Percentiles rank a stretch among this genome's conserved stretches.
Conservation (phyloP, 2,888 invertebrate species). For the Epinotia bilunana region DNA sequence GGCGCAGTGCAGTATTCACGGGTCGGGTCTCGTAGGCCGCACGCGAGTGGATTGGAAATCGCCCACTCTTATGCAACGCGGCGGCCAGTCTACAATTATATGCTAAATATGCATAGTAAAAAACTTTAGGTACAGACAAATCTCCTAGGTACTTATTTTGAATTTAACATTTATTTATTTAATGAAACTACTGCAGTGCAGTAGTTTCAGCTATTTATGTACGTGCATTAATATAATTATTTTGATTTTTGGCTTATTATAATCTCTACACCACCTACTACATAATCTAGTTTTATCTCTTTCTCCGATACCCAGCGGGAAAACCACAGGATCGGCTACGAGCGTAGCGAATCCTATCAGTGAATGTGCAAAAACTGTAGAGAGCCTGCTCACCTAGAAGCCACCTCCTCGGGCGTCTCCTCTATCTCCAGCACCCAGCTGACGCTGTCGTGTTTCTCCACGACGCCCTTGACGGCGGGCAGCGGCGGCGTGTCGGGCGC, state of each 20-base stretch:
- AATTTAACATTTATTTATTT: too few relatives aligned
- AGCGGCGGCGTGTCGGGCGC: constrained; percentile 86
- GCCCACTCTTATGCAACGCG: constrained; percentile 40
- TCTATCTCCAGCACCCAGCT: constrained; percentile 94
- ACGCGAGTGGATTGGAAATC: constrained; percentile 38
- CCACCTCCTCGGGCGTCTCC: constrained; percentile 88
- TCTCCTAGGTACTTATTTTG: background rate
- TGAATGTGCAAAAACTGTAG: too few relatives aligned
- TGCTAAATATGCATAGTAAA: background rate
- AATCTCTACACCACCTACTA: too few relatives aligned
- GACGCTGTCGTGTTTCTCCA: constrained; percentile 93
- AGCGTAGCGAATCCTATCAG: too few relatives aligned
- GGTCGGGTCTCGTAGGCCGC: constrained; percentile 19
- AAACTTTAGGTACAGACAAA: background rate
- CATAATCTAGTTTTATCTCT: too few relatives aligned
- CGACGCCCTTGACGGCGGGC: constrained; percentile 92
- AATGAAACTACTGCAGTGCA: too few relatives aligned
- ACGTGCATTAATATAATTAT: too few relatives aligned
- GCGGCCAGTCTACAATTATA: constrained; percentile 36
- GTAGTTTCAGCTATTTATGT: too few relatives aligned
- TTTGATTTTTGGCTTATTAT: too few relatives aligned
- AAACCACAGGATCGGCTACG: too few relatives aligned
- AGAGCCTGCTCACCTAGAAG: constrained; percentile 84
- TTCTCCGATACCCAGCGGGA: too few relatives aligned
- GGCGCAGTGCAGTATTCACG: constrained; percentile 9